Base-by-base conservation (phyloP, 2,113 vertebrate genomes). In the Coregonus clupeaformis region DNA sequence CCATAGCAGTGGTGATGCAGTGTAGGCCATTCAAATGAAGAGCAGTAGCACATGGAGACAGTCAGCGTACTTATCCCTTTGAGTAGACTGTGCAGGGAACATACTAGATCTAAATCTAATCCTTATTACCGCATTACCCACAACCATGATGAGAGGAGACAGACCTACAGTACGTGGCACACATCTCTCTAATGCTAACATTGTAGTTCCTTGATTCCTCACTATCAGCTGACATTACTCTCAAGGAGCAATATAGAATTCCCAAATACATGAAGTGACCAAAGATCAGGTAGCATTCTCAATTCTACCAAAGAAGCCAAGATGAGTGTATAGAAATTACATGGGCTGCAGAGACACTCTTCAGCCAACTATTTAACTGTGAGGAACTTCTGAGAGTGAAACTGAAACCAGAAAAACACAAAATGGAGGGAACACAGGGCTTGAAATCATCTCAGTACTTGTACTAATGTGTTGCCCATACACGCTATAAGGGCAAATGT, bases 21-120 rank as follows among this genome's bases (percentile, higher is more conserved):
- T 68, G 75, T 81, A 77, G 78, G 79, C 81, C 79, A 83, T 85
- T 81, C 80, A 14, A 84, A 87, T 85, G 83, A 88, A 71, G 62
- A 77, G 73, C 82, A 62, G 77, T 79, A 20, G 24, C 63, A 22
- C 57, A 60, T 0, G n/a, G 18, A 22, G 57, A 60, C n/a, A n/a
- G n/a, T n/a, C n/a, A 14, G 20, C 20, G 5, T 4, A 20, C 52
- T 55, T 18, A 20, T n/a, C 6, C 4, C 20, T 18, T 18, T 55
- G n/a, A n/a, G 4, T 16, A 55, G 4, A 55, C 4, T 55, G 52
- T 55, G 52, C 6, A 20, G 20, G 52, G 13, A 55, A 20, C 9
- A 55, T 20, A 20, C 52, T 5, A 55, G 52, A 20, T 14, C 14
- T 20, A 55, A 55, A 55, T 4, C 52, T 55, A 55, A 16, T 55